These are phyloP conservation scores for Erpobdella octoculata DNA, from an alignment of 2,888 invertebrate species.

Conservation along the genomic window DNA sequence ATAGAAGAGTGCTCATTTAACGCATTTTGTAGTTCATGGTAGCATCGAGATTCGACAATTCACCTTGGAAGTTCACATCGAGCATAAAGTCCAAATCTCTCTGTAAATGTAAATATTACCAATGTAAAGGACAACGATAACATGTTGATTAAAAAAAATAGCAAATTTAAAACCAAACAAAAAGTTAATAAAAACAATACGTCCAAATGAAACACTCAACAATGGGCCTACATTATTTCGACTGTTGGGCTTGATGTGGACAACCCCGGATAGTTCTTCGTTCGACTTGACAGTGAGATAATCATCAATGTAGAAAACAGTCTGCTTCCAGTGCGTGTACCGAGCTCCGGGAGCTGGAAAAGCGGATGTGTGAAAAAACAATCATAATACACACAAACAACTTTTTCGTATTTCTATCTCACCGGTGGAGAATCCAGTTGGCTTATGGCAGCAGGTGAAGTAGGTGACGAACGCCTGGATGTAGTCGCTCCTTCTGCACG, in stretches of 20 bases:
- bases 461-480: slow-evolving; percentile 95
- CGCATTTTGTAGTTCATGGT: slow-evolving; percentile 55
- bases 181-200: background rate
- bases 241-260: slow-evolving; percentile 88
- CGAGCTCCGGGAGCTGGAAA: slow-evolving; percentile 77
- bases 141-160: too few species aligned
- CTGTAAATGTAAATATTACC: slow-evolving; percentile 46
- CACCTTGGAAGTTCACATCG: slow-evolving; percentile 76
- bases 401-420: slow-evolving; percentile 5
- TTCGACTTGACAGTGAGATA: slow-evolving; percentile 88
- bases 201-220: background rate
- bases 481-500: slow-evolving; percentile 76
- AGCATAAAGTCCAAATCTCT: slow-evolving; percentile 93
- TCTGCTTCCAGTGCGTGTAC: slow-evolving; percentile 99
- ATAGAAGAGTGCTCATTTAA: slow-evolving; percentile 36
- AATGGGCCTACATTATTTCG: slow-evolving; percentile 66
- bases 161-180: too few species aligned
- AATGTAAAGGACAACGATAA: too few species aligned
- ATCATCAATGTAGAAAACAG: slow-evolving; percentile 87
- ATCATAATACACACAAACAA: too few species aligned
- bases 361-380: background rate
- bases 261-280: slow-evolving; percentile 83
- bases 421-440: slow-evolving; percentile 89
- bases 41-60: slow-evolving; percentile 52
- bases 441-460: slow-evolving; percentile 97